Conservation (phyloP, 2,888 invertebrate species). For the Ferdinandea cuprea region DNA sequence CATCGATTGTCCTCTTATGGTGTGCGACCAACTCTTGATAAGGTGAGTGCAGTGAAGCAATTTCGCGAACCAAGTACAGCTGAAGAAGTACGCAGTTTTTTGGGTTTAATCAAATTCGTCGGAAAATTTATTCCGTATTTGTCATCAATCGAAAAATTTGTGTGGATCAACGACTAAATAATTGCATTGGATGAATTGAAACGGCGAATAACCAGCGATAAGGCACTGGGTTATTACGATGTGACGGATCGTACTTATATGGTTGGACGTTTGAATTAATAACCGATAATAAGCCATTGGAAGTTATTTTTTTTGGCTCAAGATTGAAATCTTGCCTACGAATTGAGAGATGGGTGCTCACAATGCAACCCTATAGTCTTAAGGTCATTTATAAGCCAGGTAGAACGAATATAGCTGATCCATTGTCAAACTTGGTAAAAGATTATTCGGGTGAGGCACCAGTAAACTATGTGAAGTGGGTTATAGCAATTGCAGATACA, state of each 20-base stretch:
- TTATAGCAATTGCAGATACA: slow-evolving; percentile 37
- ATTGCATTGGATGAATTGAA: no score
- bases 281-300: slow-evolving; percentile 78
- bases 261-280: slow-evolving; percentile 79
- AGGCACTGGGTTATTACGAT: no score
- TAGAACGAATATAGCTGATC: slow-evolving; percentile 77
- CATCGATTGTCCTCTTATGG: neutral
- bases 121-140: neutral
- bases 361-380: slow-evolving; percentile 72
- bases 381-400: slow-evolving; percentile 67
- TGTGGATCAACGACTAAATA: no score
- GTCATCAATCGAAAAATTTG: neutral
- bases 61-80: neutral
- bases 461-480: slow-evolving; percentile 34
- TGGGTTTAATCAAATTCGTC: neutral
- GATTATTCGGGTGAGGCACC: no score
- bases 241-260: no score
- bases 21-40: neutral
- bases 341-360: slow-evolving; percentile 76
- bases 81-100: neutral
- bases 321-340: slow-evolving; percentile 76
- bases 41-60: neutral
- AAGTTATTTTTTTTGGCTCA: slow-evolving; percentile 75
- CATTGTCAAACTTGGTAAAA: slow-evolving; percentile 76
- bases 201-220: no score